Evolutionary conservation across 2,888 invertebrate species (phyloP).

Genomic region (Coelogynopora nodosa): DNA sequence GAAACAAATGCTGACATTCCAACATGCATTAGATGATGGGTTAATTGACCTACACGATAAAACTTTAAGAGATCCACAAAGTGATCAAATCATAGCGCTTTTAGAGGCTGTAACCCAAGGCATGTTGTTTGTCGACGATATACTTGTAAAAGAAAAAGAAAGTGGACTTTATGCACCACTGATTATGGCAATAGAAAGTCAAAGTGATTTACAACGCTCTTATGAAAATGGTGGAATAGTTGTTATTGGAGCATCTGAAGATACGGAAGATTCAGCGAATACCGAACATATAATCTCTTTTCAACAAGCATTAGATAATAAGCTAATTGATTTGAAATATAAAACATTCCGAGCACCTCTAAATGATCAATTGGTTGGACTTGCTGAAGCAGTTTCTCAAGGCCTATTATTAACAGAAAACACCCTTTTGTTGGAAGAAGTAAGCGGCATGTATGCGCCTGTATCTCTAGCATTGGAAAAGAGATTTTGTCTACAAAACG

Average conservation of each 20-base stretch:
- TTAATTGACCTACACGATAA: not conserved
- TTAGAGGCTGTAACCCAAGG: not conserved
- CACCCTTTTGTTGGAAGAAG: not conserved
- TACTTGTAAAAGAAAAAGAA: not conserved
- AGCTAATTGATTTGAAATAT: not conserved
- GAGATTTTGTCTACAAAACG: not conserved
- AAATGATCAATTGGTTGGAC: not conserved
- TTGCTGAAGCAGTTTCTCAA: not conserved
- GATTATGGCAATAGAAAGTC: not conserved
- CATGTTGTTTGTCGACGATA: not conserved
- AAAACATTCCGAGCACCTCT: not conserved
- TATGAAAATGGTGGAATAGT: not conserved
- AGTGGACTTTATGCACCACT: not conserved
- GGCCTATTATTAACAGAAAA: not conserved
- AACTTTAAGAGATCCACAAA: not conserved
- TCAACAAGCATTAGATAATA: not conserved
- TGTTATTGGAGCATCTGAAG: not conserved
- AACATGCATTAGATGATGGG: not conserved
- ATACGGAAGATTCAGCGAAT: too few species aligned
- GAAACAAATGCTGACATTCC: not conserved
- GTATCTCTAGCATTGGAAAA: not conserved
- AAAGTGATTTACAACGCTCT: not conserved
- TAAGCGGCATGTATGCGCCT: not conserved
- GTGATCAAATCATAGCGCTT: not conserved
- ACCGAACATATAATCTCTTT: not conserved